phyloP scores from a whole-genome alignment of 2,888 invertebrate genomes.

The Tanypteryx hageni region DNA sequence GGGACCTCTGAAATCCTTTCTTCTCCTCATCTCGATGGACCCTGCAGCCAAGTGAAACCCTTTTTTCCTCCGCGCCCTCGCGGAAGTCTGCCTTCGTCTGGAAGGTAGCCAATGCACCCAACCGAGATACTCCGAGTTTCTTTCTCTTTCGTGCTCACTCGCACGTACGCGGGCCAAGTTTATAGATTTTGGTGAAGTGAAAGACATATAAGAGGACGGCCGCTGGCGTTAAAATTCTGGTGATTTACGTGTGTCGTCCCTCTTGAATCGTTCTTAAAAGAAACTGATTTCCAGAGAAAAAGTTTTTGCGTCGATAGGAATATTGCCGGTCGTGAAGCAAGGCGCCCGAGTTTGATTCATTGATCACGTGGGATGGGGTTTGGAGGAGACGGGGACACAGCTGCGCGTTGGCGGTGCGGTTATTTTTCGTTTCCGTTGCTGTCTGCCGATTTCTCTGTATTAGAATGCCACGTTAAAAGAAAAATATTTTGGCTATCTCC shows the following conservation, averaged over 20 bases:
- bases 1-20: background rate
- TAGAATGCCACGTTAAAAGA: no score
- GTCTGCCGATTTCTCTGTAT: no score
- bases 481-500: no score
- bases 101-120: background rate
- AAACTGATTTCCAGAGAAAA: background rate
- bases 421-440: no score
- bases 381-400: background rate
- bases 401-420: no score
- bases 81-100: background rate
- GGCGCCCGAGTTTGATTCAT: background rate
- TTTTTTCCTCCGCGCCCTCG: background rate
- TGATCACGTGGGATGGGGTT: background rate
- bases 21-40: background rate
- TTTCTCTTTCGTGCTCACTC: background rate
- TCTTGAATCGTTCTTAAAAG: no score
- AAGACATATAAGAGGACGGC: background rate
- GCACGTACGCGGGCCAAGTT: background rate
- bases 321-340: background rate
- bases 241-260: background rate
- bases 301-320: background rate
- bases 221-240: background rate
- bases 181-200: background rate
- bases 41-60: constrained; percentile 13
- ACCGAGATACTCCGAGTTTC: background rate